A percentile compares a stretch with the other conserved stretches of the same genome.
Evolutionary conservation across 37 sponge, comb jelly and placozoan genomes (phyloP).

Genomic region (Eunapius fragilis): DNA sequence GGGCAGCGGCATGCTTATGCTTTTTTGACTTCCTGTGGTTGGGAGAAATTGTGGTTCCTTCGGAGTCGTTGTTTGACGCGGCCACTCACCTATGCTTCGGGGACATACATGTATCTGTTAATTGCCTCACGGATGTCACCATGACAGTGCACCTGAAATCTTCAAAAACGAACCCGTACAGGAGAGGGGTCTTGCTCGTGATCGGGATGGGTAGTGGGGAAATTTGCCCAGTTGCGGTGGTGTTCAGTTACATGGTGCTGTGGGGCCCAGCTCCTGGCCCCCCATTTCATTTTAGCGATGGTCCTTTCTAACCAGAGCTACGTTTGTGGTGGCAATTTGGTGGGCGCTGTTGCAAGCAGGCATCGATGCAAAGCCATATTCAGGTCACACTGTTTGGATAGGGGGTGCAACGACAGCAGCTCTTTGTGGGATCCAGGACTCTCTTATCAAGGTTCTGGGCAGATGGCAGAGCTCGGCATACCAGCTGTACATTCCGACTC

Average conservation of each 20-base stretch:
- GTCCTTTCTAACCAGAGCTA: neutral
- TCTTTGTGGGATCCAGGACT: constrained; percentile 9
- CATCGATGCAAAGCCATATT: neutral
- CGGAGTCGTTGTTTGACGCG: neutral
- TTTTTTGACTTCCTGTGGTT: constrained; percentile 44
- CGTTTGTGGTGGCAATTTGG: neutral
- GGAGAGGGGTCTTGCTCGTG: no score
- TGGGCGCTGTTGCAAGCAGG: neutral
- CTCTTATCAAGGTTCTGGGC: constrained; percentile 21
- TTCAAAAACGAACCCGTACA: constrained; percentile 42
- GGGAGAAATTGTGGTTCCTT: constrained; percentile 30
- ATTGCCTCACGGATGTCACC: neutral
- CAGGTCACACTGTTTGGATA: constrained; percentile 1
- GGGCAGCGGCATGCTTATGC: constrained; percentile 28
- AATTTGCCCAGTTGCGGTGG: constrained; percentile 28
- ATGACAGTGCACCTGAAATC: constrained; percentile 11
- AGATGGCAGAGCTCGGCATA: constrained; percentile 24
- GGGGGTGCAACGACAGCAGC: constrained; percentile 23
- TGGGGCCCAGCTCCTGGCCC: constrained; percentile 3
- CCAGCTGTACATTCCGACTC: constrained; percentile 17
- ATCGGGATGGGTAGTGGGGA: constrained; percentile 21
- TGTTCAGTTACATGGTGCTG: constrained; percentile 15
- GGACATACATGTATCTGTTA: constrained; percentile 25
- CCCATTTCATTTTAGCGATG: constrained; percentile 11
- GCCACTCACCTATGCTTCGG: neutral